phyloP scores from a whole-genome alignment of 2,888 invertebrate species.

The Orthosia gothica region DNA sequence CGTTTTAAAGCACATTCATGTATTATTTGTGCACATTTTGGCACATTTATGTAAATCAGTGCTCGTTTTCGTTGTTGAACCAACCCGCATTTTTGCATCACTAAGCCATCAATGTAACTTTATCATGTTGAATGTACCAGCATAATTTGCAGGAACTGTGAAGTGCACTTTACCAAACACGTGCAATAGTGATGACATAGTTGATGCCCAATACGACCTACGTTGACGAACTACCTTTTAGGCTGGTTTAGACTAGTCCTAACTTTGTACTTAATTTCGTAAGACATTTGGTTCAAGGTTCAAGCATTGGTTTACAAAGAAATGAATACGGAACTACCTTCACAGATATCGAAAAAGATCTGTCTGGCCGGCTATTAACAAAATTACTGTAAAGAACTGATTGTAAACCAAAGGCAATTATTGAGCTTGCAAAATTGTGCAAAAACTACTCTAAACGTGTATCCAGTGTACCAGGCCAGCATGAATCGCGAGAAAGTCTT shows the following conservation, averaged over 20 bases:
- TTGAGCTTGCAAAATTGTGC: constrained; percentile 47
- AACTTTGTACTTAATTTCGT: too few relatives aligned
- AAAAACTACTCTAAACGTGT: constrained; percentile 54
- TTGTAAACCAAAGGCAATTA: constrained; percentile 58
- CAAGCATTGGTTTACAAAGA: not conserved
- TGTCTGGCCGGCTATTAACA: constrained; percentile 11
- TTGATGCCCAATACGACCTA: not conserved
- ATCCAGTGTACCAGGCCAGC: constrained; percentile 76
- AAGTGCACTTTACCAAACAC: constrained; percentile 25
- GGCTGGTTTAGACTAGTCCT: not conserved
- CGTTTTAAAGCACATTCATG: not conserved
- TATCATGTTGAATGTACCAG: constrained; percentile 53
- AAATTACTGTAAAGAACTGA: constrained; percentile 47
- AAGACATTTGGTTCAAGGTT: not conserved
- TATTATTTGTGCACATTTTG: not conserved
- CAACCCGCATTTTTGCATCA: constrained; percentile 47
- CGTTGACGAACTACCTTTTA: not conserved
- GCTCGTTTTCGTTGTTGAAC: not conserved
- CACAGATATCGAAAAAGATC: not conserved
- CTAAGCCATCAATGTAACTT: constrained; percentile 31
- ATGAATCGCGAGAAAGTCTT: constrained; percentile 82
- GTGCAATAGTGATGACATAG: constrained; percentile 15
- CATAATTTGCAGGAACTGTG: constrained; percentile 36
- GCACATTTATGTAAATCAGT: not conserved
- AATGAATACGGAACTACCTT: not conserved